Evolutionary conservation across 2,888 invertebrate species (phyloP).

Genomic region (Drosophila melanocephala): DNA sequence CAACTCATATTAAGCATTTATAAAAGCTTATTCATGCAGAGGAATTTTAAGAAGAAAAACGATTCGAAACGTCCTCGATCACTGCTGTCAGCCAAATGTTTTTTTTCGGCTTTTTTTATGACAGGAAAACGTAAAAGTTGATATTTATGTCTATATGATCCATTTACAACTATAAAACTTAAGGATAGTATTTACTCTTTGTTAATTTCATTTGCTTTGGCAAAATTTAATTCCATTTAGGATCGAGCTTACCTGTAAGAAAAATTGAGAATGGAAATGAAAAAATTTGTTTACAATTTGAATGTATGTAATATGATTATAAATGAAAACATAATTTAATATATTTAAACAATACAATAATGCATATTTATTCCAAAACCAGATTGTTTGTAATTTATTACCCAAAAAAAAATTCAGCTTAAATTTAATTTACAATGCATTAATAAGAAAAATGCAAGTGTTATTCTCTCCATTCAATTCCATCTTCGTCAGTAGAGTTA

Average conservation of each 20-base stretch:
- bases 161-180: too few species aligned
- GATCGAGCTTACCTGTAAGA: constrained; percentile 43
- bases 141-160: neutral
- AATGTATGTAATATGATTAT: too few species aligned
- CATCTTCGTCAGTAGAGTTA: neutral
- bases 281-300: neutral
- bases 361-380: too few species aligned
- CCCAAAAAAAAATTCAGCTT: too few species aligned
- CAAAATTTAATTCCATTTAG: neutral
- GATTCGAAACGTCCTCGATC: too few species aligned
- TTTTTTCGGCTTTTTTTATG: too few species aligned
- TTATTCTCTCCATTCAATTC: neutral
- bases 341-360: too few species aligned
- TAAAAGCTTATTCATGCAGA: neutral
- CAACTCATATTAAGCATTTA: neutral
- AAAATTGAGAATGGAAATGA: constrained; percentile 3
- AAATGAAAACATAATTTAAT: too few species aligned
- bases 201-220: neutral
- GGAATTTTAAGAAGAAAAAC: neutral
- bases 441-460: too few species aligned
- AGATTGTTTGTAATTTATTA: too few species aligned
- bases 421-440: too few species aligned
- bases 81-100: too few species aligned
- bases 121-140: neutral
- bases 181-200: constrained; percentile 2